Percentiles rank a stretch among this genome's conserved stretches.
These are phyloP conservation scores for Eilema caniola DNA, from an alignment of 2,888 invertebrate genomes.

Conservation along the genomic window DNA sequence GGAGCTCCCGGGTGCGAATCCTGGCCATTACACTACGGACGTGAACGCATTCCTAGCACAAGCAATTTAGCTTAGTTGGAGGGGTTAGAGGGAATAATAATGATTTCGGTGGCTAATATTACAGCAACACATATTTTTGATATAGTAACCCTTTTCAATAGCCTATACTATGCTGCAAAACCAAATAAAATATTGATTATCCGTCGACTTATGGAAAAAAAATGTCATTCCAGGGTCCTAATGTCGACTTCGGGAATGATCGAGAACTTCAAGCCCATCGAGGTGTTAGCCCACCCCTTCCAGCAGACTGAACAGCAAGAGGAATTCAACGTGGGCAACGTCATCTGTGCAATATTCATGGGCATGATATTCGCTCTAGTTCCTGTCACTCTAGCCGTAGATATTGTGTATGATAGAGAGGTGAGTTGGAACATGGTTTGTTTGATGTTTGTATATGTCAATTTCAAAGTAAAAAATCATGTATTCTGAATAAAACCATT, in stretches of 20 bases:
- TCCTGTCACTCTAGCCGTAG: slow-evolving; percentile 92
- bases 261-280: slow-evolving; percentile 87
- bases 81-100: no score
- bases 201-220: neutral
- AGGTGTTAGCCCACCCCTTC: slow-evolving; percentile 90
- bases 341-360: slow-evolving; percentile 91
- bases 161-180: no score
- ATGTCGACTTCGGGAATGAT: slow-evolving; percentile 72
- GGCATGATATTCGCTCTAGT: slow-evolving; percentile 94
- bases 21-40: no score
- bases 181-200: neutral
- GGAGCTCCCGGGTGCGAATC: no score
- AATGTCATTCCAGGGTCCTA: slow-evolving; percentile 63
- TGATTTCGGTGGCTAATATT: no score
- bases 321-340: slow-evolving; percentile 90
- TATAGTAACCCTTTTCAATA: no score
- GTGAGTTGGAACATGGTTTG: slow-evolving; percentile 73
- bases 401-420: slow-evolving; percentile 94
- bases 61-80: no score
- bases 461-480: no score
- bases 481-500: no score
- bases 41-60: no score
- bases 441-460: no score
- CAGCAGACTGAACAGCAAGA: slow-evolving; percentile 91
- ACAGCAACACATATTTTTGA: no score